Conservation (phyloP, 2,888 invertebrate genomes). For the Esperia sulphurella region DNA sequence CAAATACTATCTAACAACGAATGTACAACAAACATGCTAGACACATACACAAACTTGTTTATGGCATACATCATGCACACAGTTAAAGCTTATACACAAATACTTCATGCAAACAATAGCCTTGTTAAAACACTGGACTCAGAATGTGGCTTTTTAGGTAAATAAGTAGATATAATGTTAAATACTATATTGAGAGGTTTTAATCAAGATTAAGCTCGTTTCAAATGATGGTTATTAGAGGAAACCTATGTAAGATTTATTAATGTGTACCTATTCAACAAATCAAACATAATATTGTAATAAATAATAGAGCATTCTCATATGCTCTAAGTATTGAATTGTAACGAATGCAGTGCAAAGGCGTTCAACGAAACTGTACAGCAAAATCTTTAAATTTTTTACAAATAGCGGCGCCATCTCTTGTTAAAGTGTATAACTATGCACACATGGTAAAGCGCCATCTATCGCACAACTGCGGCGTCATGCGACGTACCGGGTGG, state of each 20-base stretch:
- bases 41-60: neutral
- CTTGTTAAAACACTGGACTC: too few species aligned
- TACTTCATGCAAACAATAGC: constrained; percentile 2
- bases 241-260: too few species aligned
- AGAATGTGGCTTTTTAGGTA: too few species aligned
- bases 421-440: constrained; percentile 41
- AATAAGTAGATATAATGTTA: too few species aligned
- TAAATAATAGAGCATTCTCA: too few species aligned
- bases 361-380: constrained; percentile 11
- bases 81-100: neutral
- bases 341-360: constrained; percentile 25
- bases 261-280: too few species aligned
- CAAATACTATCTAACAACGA: neutral
- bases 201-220: too few species aligned
- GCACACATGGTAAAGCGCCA: constrained; percentile 67
- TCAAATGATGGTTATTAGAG: too few species aligned
- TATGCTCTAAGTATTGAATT: neutral
- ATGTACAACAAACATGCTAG: constrained; percentile 11
- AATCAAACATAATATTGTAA: too few species aligned
- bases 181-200: too few species aligned
- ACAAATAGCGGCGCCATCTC: constrained; percentile 54
- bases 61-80: neutral
- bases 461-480: constrained; percentile 50
- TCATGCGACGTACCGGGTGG: constrained; percentile 72
- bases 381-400: constrained; percentile 10